phyloP scores from a whole-genome alignment of 2,113 vertebrate species.

The Chloropsis cyanopogon region DNA sequence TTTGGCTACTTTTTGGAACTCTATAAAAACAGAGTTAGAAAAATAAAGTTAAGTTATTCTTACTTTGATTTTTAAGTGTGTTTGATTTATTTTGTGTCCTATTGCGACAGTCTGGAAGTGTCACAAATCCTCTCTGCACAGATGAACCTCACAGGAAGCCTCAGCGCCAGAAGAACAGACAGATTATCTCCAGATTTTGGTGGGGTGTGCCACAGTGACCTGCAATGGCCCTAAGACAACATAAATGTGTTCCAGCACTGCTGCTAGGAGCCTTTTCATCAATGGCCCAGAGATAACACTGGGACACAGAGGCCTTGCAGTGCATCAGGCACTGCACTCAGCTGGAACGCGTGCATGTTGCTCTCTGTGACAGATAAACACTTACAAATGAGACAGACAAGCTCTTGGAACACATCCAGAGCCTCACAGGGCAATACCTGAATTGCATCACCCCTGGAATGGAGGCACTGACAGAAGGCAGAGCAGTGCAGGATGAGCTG shows the following conservation, averaged over 20 bases:
- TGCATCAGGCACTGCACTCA: neutral
- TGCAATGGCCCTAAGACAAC: neutral
- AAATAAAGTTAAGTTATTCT: too few species aligned
- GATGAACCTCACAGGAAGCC: neutral
- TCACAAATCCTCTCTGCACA: neutral
- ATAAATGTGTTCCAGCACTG: neutral
- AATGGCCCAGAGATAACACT: neutral
- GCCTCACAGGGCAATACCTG: neutral
- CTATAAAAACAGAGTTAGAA: too few species aligned
- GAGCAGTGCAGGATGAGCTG: neutral
- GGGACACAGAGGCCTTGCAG: neutral
- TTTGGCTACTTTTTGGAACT: too few species aligned
- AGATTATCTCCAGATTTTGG: neutral
- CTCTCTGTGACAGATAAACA: neutral
- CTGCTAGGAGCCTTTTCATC: slow-evolving; percentile 11
- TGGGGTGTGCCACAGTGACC: neutral
- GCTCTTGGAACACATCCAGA: neutral
- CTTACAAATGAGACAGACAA: neutral
- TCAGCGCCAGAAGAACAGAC: neutral
- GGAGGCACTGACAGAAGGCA: neutral
- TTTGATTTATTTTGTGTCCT: too few species aligned
- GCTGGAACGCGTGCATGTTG: neutral
- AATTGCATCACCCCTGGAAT: neutral
- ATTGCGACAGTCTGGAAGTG: neutral
- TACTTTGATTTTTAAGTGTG: too few species aligned